These are phyloP conservation scores for Plagodis dolabraria DNA, from an alignment of 2,888 invertebrate genomes.

Conservation along the genomic window DNA sequence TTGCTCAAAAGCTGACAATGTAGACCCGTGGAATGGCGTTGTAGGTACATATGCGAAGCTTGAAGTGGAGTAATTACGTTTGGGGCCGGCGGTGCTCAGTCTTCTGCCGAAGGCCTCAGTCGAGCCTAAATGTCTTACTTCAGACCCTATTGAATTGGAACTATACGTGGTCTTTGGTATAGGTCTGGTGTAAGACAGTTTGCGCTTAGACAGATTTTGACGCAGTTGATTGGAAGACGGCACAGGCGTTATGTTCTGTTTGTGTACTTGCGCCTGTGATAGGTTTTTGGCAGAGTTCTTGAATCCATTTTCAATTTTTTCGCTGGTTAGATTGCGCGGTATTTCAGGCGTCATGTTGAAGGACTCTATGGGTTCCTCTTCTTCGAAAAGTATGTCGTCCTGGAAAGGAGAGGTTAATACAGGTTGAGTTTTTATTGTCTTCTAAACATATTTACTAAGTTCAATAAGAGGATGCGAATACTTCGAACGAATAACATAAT, in stretches of 20 bases:
- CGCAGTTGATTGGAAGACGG: constrained; percentile 56
- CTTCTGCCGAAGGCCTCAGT: constrained; percentile 68
- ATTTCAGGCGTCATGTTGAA: constrained; percentile 46
- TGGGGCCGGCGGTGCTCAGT: constrained; percentile 74
- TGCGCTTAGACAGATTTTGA: constrained; percentile 67
- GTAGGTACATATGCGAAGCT: constrained; percentile 91
- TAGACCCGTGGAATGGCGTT: constrained; percentile 94
- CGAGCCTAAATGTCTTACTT: constrained; percentile 76
- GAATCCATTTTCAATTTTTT: constrained; percentile 46
- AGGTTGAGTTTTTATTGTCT: neutral
- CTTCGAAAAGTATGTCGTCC: constrained; percentile 76
- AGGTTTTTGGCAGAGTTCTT: constrained; percentile 44
- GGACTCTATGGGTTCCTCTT: constrained; percentile 66
- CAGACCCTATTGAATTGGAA: constrained; percentile 85
- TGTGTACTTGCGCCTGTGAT: constrained; percentile 48
- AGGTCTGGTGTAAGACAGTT: constrained; percentile 64
- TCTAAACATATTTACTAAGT: neutral
- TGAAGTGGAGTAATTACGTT: constrained; percentile 90
- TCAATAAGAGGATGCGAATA: constrained; percentile 7
- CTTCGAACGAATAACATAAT: neutral
- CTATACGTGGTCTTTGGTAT: constrained; percentile 77
- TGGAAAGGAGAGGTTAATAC: constrained; percentile 50
- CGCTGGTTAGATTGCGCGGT: constrained; percentile 31
- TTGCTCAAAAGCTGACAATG: constrained; percentile 89
- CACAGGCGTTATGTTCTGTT: constrained; percentile 40